These are phyloP conservation scores for Ptychobarbus kaznakovi DNA, from an alignment of 2,797 vertebrate species.

Conservation along the genomic window DNA sequence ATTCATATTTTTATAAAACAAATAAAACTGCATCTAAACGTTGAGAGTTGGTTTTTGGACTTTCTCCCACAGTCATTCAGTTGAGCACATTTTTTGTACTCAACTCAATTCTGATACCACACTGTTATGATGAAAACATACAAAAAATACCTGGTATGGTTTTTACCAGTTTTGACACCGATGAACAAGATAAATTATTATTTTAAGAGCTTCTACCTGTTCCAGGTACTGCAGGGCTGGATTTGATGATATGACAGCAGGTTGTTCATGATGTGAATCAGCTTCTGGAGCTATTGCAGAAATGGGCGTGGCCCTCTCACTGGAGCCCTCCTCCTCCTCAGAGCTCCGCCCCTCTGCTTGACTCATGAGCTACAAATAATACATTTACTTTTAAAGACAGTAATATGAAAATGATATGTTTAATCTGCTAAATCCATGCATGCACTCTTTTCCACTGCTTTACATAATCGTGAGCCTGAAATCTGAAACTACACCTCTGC, in stretches of 20 bases:
- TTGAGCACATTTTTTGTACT: not conserved
- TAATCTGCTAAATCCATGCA: not conserved
- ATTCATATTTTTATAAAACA: slow-evolving; percentile 3
- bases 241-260: slow-evolving; percentile 67
- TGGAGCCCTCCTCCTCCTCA: not conserved
- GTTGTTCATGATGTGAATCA: slow-evolving; percentile 70
- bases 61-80: not conserved
- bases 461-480: not conserved
- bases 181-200: not conserved
- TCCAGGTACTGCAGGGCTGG: slow-evolving; percentile 84
- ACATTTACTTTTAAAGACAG: not conserved
- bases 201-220: slow-evolving; percentile 77
- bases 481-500: no score
- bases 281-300: slow-evolving; percentile 71
- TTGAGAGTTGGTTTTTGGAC: not conserved
- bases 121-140: not conserved
- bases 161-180: not conserved
- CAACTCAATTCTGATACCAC: not conserved
- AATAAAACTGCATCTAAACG: slow-evolving; percentile 21
- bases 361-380: slow-evolving; percentile 73
- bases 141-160: not conserved
- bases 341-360: slow-evolving; percentile 61
- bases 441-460: not conserved
- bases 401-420: not conserved
- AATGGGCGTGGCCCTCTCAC: slow-evolving; percentile 62